Conservation (phyloP, 1,140 invertebrate species). For the Ladona fulva region DNA sequence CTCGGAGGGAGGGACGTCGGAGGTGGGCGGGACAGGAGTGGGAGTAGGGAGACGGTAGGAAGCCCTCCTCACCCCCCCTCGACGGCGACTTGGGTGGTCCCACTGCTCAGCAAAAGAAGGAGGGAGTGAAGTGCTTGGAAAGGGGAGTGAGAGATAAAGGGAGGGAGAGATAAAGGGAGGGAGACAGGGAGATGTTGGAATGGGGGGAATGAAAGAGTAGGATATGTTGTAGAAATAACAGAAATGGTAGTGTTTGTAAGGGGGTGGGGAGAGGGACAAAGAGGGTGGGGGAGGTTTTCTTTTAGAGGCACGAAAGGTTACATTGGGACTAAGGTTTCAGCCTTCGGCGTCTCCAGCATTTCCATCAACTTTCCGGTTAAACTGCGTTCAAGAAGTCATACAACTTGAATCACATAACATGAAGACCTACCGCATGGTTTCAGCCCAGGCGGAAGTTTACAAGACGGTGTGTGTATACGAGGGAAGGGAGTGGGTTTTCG, state of each 20-base stretch:
- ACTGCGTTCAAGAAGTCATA: slow-evolving; percentile 1
- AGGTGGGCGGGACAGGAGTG: background rate
- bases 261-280: background rate
- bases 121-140: background rate
- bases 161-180: background rate
- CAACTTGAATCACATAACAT: slow-evolving; percentile 1
- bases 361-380: slow-evolving; percentile 9
- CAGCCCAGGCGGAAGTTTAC: background rate
- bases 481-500: background rate
- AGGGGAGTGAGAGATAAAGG: background rate
- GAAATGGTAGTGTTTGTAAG: too few species aligned
- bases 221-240: too few species aligned
- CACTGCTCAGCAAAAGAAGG: background rate
- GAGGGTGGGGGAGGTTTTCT: background rate
- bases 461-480: background rate
- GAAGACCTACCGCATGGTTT: background rate
- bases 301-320: background rate
- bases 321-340: background rate
- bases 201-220: background rate
- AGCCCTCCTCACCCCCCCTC: background rate
- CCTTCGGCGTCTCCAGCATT: background rate
- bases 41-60: background rate
- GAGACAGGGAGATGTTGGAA: background rate
- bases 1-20: too few species aligned
- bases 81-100: background rate